phyloP scores from a whole-genome alignment of 2,888 invertebrate species.

The Eupeodes latifasciatus region DNA sequence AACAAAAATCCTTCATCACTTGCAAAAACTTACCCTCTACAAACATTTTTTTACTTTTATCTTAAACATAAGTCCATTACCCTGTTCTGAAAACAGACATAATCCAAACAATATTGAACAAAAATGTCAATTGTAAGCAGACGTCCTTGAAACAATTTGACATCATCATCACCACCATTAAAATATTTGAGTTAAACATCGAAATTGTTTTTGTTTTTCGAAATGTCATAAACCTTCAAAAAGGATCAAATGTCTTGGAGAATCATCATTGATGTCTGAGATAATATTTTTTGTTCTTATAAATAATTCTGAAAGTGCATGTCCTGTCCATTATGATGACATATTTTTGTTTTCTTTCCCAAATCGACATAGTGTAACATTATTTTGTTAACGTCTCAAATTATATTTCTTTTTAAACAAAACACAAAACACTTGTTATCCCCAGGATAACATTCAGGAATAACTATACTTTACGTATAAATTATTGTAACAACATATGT shows the following conservation, averaged over 20 bases:
- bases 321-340: background rate
- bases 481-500: background rate
- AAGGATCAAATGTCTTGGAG: constrained; percentile 3
- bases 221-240: constrained; percentile 2
- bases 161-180: background rate
- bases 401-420: background rate
- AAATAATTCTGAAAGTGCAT: background rate
- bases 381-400: no score
- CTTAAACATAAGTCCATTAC: background rate
- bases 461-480: no score
- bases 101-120: background rate
- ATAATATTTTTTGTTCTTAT: background rate
- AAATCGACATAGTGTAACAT: no score
- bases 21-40: background rate
- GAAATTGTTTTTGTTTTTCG: background rate
- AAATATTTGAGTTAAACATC: background rate
- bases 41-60: background rate
- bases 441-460: background rate
- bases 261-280: background rate
- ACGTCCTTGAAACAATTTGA: constrained; percentile 27
- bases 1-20: background rate
- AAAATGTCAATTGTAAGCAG: background rate
- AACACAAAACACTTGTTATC: background rate
- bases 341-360: background rate
- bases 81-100: background rate